Conservation (phyloP, 2,888 invertebrate genomes). For the Agapostemon virescens region DNA sequence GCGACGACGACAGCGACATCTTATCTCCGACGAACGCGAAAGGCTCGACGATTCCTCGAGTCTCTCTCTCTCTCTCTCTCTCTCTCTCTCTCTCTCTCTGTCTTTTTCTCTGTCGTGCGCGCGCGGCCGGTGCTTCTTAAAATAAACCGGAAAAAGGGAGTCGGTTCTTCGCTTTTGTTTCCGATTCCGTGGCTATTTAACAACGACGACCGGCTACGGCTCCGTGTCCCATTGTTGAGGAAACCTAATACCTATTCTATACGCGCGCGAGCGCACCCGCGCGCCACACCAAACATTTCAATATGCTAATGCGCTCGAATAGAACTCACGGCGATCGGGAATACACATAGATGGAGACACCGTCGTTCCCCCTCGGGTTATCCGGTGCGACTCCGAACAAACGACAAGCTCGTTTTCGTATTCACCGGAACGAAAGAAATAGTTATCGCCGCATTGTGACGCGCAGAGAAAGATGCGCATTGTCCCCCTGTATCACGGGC, state of each 20-base stretch:
- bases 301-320: background rate
- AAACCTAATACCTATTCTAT: conserved; percentile 3
- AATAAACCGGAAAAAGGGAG: conserved; percentile 32
- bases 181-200: conserved; percentile 6
- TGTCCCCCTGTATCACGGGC: background rate
- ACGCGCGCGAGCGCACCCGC: background rate
- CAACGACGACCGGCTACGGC: background rate
- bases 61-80: too few species aligned
- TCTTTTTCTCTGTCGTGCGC: too few species aligned
- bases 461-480: background rate
- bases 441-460: background rate
- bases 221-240: background rate
- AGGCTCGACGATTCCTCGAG: conserved; percentile 2
- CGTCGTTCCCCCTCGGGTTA: background rate
- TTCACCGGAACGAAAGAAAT: background rate
- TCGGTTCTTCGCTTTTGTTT: conserved; percentile 7
- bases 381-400: background rate
- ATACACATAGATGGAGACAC: background rate
- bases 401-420: background rate
- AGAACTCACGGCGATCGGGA: background rate
- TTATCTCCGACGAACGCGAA: conserved; percentile 5
- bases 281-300: background rate
- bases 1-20: conserved; percentile 30
- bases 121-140: conserved; percentile 18
- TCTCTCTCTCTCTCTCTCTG: too few species aligned